Conservation (phyloP, 2,797 vertebrate species). For the Heteromormyrus szaboi region DNA sequence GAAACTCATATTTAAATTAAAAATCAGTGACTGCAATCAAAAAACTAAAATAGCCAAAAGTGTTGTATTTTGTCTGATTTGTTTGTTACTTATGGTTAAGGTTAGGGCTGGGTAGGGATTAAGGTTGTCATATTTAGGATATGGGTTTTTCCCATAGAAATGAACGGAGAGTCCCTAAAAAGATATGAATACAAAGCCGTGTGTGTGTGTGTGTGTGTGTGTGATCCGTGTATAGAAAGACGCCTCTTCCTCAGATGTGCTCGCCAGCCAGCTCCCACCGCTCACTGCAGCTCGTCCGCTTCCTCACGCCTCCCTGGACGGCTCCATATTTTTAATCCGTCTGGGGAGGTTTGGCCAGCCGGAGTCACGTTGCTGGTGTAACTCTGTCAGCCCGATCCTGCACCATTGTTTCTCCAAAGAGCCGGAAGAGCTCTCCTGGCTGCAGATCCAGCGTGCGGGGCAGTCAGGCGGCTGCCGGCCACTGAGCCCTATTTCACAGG, state of each 20-base stretch:
- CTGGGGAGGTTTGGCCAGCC: constrained; percentile 52
- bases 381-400: constrained; percentile 58
- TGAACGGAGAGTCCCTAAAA: background rate
- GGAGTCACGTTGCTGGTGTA: constrained; percentile 57
- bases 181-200: background rate
- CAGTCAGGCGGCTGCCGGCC: constrained; percentile 48
- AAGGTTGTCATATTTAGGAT: background rate
- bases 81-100: background rate
- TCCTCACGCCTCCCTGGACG: background rate
- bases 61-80: background rate
- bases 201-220: background rate
- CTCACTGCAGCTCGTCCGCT: constrained; percentile 1
- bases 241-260: background rate
- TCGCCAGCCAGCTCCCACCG: background rate
- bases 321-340: constrained; percentile 14
- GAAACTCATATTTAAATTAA: background rate
- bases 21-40: background rate
- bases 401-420: constrained; percentile 68
- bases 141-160: background rate
- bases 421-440: constrained; percentile 52
- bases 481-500: background rate
- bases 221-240: background rate
- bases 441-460: constrained; percentile 32
- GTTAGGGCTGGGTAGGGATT: background rate
- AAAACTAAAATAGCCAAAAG: background rate